Evolutionary conservation across 2,113 vertebrate species (phyloP), one percentile per base, ranked within the genome.

Genomic region (Caloenas nicobarica): DNA sequence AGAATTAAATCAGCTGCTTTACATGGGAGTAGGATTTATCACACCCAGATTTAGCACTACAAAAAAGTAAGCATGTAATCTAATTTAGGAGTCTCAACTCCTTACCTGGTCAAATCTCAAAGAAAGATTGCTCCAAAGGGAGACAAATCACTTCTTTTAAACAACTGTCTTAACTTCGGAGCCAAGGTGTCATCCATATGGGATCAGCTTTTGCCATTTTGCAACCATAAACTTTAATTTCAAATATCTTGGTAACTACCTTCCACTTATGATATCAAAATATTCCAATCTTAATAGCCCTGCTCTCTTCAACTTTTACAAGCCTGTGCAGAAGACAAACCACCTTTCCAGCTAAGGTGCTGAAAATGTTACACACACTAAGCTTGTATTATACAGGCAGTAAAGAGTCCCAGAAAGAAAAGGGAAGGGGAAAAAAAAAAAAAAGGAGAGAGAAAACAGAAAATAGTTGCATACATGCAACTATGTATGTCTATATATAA

Each of bases 351-450:
- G 3, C 4, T 42, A 31, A 89, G 38, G n/a, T 38, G 34, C 4
- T 77, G 16, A 81, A 89, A 89, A 69, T 57, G 13, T n/a, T 16
- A 22, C 11, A 40, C 4, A 29, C 9, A 8, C 1, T 42, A 48
- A 76, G 7, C 8, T 53, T 65, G 10, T 23, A 10, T 61, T 71
- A 38, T 21, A 61, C 1, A 1, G 19, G 7, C 2, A 57, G 17
- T 42, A 86, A 65, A 69, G 12, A 61, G 5, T 21, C 10, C 10
- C 10, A 81, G 50, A 60, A 54, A 44, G 10, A 44, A 72, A 46
- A 51, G 2, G 7, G 2, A 2, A 3, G 5, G 6, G 4, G 2
- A 7, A 2, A 7, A 6, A n/a, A 5, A 21, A 10, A 58, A 60
- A 34, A 46, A 17, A 2, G 7, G 34, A 5, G 5, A 22, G 1